Evolutionary conservation across 2,113 vertebrate genomes (phyloP).

Genomic region (Cyprinus carpio): DNA sequence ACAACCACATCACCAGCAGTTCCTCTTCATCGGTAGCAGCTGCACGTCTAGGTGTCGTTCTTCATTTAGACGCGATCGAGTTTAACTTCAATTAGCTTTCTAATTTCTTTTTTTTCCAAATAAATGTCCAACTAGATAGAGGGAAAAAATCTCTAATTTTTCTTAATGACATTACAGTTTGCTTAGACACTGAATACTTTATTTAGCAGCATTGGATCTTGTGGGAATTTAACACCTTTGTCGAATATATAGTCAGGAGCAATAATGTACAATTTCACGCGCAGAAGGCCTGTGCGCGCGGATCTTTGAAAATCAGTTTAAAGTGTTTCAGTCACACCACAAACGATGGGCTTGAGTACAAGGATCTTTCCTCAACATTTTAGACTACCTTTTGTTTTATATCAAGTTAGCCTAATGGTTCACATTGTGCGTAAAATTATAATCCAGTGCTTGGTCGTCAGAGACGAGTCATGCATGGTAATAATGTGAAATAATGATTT

Average conservation of each 20-base stretch:
- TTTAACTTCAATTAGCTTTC: not conserved
- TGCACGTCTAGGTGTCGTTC: conserved; percentile 55
- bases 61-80: conserved; percentile 48
- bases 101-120: not conserved
- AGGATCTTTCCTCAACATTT: not conserved
- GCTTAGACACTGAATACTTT: not conserved
- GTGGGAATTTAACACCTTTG: not conserved
- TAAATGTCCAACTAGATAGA: too few relatives aligned
- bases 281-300: not conserved
- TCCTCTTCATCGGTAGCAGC: conserved; percentile 64
- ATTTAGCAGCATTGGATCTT: not conserved
- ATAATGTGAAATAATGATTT: not conserved
- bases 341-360: not conserved
- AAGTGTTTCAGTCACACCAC: not conserved
- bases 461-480: too few relatives aligned
- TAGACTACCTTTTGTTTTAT: not conserved
- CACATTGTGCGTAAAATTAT: not conserved
- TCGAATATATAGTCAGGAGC: not conserved
- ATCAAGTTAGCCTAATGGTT: not conserved
- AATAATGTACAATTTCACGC: not conserved
- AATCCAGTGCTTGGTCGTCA: not conserved
- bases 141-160: too few relatives aligned
- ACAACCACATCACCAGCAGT: conserved; percentile 50
- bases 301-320: not conserved
- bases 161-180: too few relatives aligned